Evolutionary conservation across 1,140 invertebrate genomes (phyloP), one percentile per base, ranked within the genome.

Genomic region (Meloidogyne hapla): DNA sequence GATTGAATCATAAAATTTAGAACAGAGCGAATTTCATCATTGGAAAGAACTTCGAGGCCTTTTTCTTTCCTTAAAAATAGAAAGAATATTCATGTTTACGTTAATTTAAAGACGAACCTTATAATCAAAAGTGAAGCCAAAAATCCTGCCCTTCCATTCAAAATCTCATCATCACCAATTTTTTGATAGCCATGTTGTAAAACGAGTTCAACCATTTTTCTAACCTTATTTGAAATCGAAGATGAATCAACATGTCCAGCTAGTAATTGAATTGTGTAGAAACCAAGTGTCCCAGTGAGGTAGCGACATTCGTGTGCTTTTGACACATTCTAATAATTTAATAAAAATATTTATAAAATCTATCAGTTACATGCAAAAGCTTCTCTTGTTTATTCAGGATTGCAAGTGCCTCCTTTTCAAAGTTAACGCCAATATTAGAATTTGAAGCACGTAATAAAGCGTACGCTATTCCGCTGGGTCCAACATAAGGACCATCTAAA

Each of bases 91-190:
- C n/a, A 73, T 13, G 10, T 18, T 66, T 26, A 33, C 0, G n/a
- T 8, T 21, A 25, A 69, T 33, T 8, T 33, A 74, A 68, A 69
- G 8, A 6, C 2, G 1, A 23, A 79, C 78, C 42, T 63, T 26
- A 80, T 25, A 70, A 42, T 33, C 40, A 69, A 65, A 72, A 80
- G 23, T 21, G 73, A 61, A 4, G 67, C 33, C 18, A 80, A 63
- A 64, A 82, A 80, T 13, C 79, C 79, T 23, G 79, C 67, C 6
- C 79, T 78, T 21, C 79, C 79, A 75, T 80, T 80, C 2, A 80
- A 25, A 26, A 80, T 61, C 38, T 80, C 81, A 65, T 80, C 79
- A 23, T 80, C 79, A 21, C 81, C 81, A 23, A 66, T 74, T 45
- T 61, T 25, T 42, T 83, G 81, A 64, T 83, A 83, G 9, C 79